phyloP scores from a whole-genome alignment of 2,113 vertebrate species.

The Silurus meridionalis region DNA sequence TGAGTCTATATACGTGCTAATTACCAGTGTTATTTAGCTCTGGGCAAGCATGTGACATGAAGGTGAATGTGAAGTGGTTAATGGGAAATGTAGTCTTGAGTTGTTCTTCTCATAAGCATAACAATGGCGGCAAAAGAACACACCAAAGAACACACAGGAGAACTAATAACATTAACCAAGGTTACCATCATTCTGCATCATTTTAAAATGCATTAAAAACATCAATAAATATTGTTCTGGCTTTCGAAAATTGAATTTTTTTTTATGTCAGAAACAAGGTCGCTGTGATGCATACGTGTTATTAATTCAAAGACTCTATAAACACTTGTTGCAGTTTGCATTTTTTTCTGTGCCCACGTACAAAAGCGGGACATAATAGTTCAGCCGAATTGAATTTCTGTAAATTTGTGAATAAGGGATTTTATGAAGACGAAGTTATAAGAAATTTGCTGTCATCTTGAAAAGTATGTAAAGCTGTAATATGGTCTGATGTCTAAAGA shows the following conservation, averaged over 20 bases:
- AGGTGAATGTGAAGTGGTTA: no score
- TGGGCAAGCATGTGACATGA: no score
- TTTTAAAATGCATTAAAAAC: background rate
- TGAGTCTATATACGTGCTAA: no score
- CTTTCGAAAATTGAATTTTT: background rate
- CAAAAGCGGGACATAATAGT: background rate
- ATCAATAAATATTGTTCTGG: background rate
- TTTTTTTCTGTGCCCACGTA: background rate
- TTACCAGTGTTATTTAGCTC: no score
- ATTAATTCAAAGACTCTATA: background rate
- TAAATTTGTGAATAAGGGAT: background rate
- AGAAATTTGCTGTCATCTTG: no score
- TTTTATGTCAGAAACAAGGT: background rate
- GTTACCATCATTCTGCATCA: background rate
- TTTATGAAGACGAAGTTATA: background rate
- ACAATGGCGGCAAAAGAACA: no score
- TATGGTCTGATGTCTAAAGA: no score
- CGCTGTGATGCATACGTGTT: background rate
- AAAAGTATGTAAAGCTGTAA: no score
- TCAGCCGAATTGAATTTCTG: background rate
- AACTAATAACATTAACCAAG: background rate
- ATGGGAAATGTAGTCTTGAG: no score
- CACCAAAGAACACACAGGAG: background rate
- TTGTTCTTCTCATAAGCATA: no score
- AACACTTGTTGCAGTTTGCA: background rate